phyloP scores from a whole-genome alignment of 2,888 invertebrate species.

The Torymus tubicola region DNA sequence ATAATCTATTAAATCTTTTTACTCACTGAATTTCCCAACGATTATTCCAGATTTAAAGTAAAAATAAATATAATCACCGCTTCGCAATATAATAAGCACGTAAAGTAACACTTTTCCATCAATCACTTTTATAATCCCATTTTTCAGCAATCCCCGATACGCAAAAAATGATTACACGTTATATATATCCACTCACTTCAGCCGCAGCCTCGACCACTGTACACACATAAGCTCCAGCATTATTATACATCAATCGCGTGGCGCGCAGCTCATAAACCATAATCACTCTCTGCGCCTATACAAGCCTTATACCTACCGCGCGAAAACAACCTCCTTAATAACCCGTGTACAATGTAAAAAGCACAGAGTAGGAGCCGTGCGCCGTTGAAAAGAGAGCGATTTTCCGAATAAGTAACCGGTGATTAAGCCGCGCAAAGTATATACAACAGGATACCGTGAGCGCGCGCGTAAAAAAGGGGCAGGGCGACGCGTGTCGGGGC shows the following conservation, averaged over 20 bases:
- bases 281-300: background rate
- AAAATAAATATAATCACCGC: too few species aligned
- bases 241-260: too few species aligned
- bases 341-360: background rate
- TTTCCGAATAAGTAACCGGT: conserved; percentile 21
- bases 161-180: conserved; percentile 5
- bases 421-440: conserved; percentile 23
- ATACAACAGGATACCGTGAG: conserved; percentile 57
- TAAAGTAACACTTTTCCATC: too few species aligned
- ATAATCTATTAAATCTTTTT: too few species aligned
- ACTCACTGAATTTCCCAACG: too few species aligned
- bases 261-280: background rate
- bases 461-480: conserved; percentile 60
- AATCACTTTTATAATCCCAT: background rate
- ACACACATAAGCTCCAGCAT: too few species aligned
- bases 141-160: background rate
- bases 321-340: conserved; percentile 8
- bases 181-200: too few species aligned
- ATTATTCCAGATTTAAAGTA: too few species aligned
- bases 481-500: conserved; percentile 57
- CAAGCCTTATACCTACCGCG: background rate
- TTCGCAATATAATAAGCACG: too few species aligned
- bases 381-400: conserved; percentile 1
- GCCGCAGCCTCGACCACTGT: too few species aligned
- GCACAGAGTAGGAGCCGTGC: background rate